Conservation (phyloP, 2,888 invertebrate genomes). For the Brachylomia viminalis region DNA sequence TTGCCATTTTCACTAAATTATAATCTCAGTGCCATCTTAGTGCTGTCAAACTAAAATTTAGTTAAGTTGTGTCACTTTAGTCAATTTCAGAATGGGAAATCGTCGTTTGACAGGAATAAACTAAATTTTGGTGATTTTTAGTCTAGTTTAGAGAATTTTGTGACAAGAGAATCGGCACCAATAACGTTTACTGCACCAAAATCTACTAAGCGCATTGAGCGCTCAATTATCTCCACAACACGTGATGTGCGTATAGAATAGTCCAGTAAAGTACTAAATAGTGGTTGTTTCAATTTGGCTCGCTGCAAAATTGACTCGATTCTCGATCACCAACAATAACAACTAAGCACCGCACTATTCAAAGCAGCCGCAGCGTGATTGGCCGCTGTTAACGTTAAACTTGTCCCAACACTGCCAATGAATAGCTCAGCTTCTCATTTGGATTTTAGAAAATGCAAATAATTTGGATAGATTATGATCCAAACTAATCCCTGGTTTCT, state of each 20-base stretch:
- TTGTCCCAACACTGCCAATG: conserved; percentile 56
- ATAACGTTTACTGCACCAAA: conserved; percentile 51
- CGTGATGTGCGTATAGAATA: conserved; percentile 45
- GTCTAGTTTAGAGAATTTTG: no score
- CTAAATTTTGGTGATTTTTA: no score
- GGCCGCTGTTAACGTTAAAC: conserved; percentile 56
- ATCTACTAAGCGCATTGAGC: conserved; percentile 59
- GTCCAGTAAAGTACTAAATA: conserved; percentile 54
- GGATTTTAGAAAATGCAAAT: conserved; percentile 28
- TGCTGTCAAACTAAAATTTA: no score
- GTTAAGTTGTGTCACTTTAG: no score
- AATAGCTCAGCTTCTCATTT: conserved; percentile 48
- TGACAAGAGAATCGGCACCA: no score
- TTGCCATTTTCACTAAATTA: no score
- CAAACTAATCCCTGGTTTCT: background rate
- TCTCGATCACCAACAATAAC: conserved; percentile 70
- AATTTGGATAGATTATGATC: conserved; percentile 20
- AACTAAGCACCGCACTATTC: conserved; percentile 65
- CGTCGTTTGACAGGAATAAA: no score
- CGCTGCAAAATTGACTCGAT: conserved; percentile 69
- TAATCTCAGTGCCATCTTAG: no score
- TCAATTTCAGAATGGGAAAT: no score
- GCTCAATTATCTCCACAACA: conserved; percentile 64
- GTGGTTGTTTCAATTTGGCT: conserved; percentile 69
- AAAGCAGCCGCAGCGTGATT: conserved; percentile 61